Percentiles rank a stretch among this genome's conserved stretches.
These are phyloP conservation scores for Melanotaenia duboulayi DNA, from an alignment of 2,113 vertebrate genomes.

Conservation along the genomic window DNA sequence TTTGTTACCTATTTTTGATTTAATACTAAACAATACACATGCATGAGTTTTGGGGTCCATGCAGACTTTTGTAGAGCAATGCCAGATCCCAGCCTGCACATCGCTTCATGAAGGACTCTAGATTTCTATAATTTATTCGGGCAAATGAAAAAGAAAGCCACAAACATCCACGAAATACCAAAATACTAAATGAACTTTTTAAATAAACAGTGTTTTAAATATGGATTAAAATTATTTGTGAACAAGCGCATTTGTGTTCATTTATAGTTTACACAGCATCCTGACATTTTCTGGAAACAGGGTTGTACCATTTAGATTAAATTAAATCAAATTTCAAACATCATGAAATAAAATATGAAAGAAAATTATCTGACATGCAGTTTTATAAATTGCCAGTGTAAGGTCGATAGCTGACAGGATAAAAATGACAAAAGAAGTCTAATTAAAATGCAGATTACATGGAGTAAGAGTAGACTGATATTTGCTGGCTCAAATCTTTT, in stretches of 20 bases:
- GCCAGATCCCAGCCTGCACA: too few species aligned
- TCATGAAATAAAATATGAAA: conserved; percentile 20
- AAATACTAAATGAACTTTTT: too few species aligned
- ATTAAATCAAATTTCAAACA: conserved; percentile 30
- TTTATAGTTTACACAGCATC: not conserved
- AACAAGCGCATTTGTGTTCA: too few species aligned
- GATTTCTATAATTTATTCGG: too few species aligned
- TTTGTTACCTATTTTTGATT: not conserved
- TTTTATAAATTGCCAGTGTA: conserved; percentile 25
- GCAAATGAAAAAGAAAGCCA: too few species aligned
- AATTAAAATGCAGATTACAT: conserved; percentile 41
- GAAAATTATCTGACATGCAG: conserved; percentile 64
- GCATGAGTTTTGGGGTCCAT: not conserved
- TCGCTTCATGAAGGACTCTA: too few species aligned
- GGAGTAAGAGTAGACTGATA: conserved; percentile 81
- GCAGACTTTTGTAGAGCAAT: not conserved
- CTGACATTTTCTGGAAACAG: conserved; percentile 15
- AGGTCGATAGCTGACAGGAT: conserved; percentile 39
- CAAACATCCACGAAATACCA: too few species aligned
- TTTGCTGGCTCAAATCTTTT: conserved; percentile 40
- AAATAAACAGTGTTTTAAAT: too few species aligned
- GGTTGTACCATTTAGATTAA: conserved; percentile 3
- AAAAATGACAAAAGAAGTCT: conserved; percentile 38
- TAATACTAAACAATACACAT: not conserved
- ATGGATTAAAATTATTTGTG: too few species aligned